A percentile compares a stretch with the other conserved stretches of the same genome.
Conservation (phyloP, 2,888 invertebrate species). For the Platycheirus rosarum region DNA sequence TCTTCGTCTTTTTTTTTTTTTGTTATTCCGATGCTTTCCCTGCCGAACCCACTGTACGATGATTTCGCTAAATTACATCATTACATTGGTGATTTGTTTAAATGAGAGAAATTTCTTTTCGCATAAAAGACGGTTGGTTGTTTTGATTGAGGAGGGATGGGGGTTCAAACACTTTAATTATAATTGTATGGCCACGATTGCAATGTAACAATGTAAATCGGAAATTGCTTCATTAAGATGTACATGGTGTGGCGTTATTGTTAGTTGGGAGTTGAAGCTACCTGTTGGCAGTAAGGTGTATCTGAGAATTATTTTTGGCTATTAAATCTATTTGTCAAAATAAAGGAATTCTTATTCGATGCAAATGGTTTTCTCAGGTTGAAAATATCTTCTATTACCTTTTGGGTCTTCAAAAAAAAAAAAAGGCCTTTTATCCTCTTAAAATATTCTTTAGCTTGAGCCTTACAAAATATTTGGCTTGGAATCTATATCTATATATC, state of each 20-base stretch:
- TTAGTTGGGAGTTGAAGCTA: conserved; percentile 35
- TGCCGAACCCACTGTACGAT: conserved; percentile 17
- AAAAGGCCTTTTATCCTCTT: too few relatives aligned
- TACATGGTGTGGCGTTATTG: conserved; percentile 51
- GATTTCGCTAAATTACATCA: conserved; percentile 65
- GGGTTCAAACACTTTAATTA: conserved; percentile 26
- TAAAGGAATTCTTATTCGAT: too few relatives aligned
- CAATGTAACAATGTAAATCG: conserved; percentile 67
- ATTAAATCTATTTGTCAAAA: too few relatives aligned
- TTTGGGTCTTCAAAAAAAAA: too few relatives aligned
- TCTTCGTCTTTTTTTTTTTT: conserved; percentile 10
- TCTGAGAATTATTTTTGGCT: too few relatives aligned
- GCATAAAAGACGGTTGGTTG: conserved; percentile 21
- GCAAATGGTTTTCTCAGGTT: too few relatives aligned
- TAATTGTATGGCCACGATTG: conserved; percentile 68
- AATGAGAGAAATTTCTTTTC: conserved; percentile 62
- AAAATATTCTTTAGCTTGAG: too few relatives aligned
- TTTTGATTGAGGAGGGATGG: background rate
- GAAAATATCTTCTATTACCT: too few relatives aligned
- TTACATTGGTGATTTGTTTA: conserved; percentile 68
- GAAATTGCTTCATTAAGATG: conserved; percentile 73
- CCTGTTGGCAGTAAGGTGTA: conserved; percentile 59
- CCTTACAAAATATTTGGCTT: too few relatives aligned
- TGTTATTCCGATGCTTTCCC: background rate
- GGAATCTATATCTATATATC: too few relatives aligned